phyloP scores from a whole-genome alignment of 2,888 invertebrate genomes.

The Ecliptopera silaceata region DNA sequence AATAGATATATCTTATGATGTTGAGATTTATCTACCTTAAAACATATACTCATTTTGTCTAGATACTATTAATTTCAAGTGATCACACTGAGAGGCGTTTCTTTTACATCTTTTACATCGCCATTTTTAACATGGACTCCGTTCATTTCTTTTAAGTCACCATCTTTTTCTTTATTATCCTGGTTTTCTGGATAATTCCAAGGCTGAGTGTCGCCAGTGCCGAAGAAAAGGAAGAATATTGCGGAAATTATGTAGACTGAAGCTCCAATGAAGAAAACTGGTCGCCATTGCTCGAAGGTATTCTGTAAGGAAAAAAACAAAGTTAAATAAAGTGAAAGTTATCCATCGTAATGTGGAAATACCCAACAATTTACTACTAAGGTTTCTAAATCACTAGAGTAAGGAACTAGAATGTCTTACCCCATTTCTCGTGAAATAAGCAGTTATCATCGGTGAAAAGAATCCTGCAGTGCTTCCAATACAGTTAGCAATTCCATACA shows the following conservation, averaged over 20 bases:
- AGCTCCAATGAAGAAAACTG: slow-evolving; percentile 88
- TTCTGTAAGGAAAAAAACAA: slow-evolving; percentile 74
- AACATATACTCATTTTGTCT: slow-evolving; percentile 2
- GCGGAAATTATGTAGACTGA: slow-evolving; percentile 87
- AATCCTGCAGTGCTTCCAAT: slow-evolving; percentile 88
- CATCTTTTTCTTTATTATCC: slow-evolving; percentile 48
- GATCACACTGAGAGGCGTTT: slow-evolving; percentile 61
- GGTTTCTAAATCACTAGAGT: not conserved
- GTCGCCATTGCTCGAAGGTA: slow-evolving; percentile 88
- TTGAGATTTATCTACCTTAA: slow-evolving; percentile 11
- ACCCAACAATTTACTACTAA: slow-evolving; percentile 7
- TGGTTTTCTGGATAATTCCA: slow-evolving; percentile 84
- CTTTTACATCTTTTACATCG: slow-evolving; percentile 59
- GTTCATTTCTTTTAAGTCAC: slow-evolving; percentile 55
- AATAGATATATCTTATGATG: not conserved
- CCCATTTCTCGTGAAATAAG: slow-evolving; percentile 82
- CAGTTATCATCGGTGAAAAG: slow-evolving; percentile 88
- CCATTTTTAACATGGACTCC: slow-evolving; percentile 47
- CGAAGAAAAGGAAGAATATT: slow-evolving; percentile 86
- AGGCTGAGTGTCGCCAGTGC: slow-evolving; percentile 86
- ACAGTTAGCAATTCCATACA: slow-evolving; percentile 91
- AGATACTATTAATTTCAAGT: slow-evolving; percentile 36
- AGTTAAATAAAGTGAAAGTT: slow-evolving; percentile 13
- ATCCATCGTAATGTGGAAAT: slow-evolving; percentile 18
- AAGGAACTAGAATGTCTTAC: slow-evolving; percentile 55